Evolutionary conservation across 2,797 vertebrate species (phyloP).

Genomic region (Chiloscyllium punctatum): DNA sequence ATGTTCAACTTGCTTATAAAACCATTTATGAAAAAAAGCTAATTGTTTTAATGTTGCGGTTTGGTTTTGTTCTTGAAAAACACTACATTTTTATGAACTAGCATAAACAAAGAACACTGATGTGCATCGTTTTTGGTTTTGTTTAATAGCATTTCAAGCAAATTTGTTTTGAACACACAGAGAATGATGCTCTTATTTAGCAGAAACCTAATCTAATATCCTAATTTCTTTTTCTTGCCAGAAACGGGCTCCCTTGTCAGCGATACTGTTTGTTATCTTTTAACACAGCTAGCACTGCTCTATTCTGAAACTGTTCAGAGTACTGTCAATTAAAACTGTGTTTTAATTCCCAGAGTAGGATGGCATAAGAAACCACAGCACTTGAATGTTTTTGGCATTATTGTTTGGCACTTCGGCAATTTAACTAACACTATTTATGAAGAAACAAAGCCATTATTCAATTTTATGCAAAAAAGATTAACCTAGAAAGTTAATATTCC

Average conservation of each 20-base stretch:
- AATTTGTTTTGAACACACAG: neutral
- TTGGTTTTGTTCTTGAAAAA: neutral
- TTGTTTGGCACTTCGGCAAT: neutral
- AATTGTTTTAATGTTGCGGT: neutral
- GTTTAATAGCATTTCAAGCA: neutral
- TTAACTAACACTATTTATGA: neutral
- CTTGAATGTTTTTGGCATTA: neutral
- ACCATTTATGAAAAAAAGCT: neutral
- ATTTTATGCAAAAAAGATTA: neutral
- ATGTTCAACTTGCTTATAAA: neutral
- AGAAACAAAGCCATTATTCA: constrained; percentile 1
- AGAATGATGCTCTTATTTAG: neutral
- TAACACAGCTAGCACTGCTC: neutral
- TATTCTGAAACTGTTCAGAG: constrained; percentile 1
- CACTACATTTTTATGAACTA: neutral
- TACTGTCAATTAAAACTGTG: neutral
- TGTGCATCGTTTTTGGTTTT: neutral
- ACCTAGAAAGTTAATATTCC: constrained; percentile 19
- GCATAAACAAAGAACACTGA: neutral
- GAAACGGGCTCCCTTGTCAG: neutral
- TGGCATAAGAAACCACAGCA: neutral
- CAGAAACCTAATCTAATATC: neutral
- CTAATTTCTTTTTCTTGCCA: neutral
- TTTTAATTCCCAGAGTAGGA: neutral
- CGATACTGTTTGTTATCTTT: constrained; percentile 7